These are phyloP conservation scores for Hirudinaria manillensis DNA, from an alignment of 2,888 invertebrate genomes.

Conservation along the genomic window DNA sequence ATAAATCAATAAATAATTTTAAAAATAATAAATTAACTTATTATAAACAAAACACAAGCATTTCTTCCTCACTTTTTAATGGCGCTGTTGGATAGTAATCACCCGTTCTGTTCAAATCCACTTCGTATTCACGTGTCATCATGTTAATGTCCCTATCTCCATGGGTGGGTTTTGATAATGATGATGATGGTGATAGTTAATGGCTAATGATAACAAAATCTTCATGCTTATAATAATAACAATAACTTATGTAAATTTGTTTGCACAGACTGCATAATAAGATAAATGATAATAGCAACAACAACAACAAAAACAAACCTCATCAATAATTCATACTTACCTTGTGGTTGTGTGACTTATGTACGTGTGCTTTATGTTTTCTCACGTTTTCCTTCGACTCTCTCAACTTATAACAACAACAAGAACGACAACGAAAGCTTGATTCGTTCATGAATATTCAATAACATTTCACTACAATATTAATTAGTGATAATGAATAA, in stretches of 20 bases:
- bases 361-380: not conserved
- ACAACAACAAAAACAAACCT: not conserved
- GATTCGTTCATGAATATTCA: too few relatives aligned
- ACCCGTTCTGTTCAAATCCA: not conserved
- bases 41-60: too few relatives aligned
- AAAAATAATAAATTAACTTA: too few relatives aligned
- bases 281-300: not conserved
- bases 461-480: too few relatives aligned
- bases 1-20: too few relatives aligned
- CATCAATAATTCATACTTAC: not conserved
- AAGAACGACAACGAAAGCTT: too few relatives aligned
- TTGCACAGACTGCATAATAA: too few relatives aligned
- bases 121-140: not conserved
- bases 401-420: too few relatives aligned
- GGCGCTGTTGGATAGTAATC: too few relatives aligned
- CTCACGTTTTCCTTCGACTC: not conserved
- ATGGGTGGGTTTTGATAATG: not conserved
- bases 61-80: too few relatives aligned
- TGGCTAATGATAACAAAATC: slow-evolving; percentile 13
- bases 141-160: not conserved
- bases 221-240: slow-evolving; percentile 15
- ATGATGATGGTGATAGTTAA: slow-evolving; percentile 22
- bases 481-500: too few relatives aligned
- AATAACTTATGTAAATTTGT: slow-evolving; percentile 11
- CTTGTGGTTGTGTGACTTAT: not conserved